These are phyloP conservation scores for Ooceraea biroi DNA, from an alignment of 1,140 invertebrate species.

Conservation along the genomic window DNA sequence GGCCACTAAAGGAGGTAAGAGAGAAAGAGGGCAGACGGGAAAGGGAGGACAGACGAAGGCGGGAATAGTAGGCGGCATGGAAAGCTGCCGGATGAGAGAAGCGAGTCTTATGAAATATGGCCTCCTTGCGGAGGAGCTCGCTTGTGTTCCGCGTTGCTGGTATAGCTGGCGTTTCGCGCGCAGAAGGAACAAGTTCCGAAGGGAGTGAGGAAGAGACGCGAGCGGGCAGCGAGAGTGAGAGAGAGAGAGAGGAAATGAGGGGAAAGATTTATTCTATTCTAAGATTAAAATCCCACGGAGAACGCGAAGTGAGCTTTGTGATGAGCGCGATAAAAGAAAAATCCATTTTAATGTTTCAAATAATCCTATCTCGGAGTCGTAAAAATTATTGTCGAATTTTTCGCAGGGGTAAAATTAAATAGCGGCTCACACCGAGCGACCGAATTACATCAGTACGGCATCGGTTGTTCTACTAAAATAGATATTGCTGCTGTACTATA, in stretches of 20 bases:
- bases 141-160: constrained; percentile 69
- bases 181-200: constrained; percentile 59
- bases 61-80: constrained; percentile 77
- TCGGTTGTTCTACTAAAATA: background rate
- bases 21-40: constrained; percentile 65
- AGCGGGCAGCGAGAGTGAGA: constrained; percentile 7
- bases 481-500: too few relatives aligned
- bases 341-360: background rate
- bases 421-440: background rate
- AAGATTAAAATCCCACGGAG: constrained; percentile 33
- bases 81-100: constrained; percentile 79
- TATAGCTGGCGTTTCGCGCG: constrained; percentile 36
- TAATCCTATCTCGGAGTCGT: background rate
- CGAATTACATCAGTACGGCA: background rate
- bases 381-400: background rate
- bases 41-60: constrained; percentile 24
- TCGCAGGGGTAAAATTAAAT: background rate
- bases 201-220: constrained; percentile 31
- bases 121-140: constrained; percentile 81
- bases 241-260: constrained; percentile 29
- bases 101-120: constrained; percentile 85
- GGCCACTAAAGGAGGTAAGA: constrained; percentile 76
- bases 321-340: background rate
- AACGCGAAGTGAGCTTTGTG: constrained; percentile 15
- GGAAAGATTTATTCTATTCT: constrained; percentile 51